These are phyloP conservation scores for Ramazzottius varieornatus DNA, from an alignment of 2,888 invertebrate species.

Conservation along the genomic window DNA sequence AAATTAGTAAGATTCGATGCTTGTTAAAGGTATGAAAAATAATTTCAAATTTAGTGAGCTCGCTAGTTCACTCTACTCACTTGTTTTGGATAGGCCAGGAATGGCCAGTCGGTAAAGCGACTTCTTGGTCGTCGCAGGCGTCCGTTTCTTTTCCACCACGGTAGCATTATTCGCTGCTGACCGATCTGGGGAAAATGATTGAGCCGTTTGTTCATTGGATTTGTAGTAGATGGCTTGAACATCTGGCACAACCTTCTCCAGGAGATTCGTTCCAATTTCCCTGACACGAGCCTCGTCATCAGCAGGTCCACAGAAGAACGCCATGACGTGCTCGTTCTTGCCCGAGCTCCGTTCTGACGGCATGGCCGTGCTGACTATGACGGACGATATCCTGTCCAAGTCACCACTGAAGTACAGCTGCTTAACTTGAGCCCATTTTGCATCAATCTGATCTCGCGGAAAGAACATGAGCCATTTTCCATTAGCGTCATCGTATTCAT, in stretches of 20 bases:
- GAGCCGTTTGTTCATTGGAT: background rate
- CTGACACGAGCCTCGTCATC: background rate
- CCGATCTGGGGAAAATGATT: too few species aligned
- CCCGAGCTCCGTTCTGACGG: background rate
- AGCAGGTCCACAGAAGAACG: background rate
- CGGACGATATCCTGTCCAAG: background rate
- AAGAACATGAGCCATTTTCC: slow-evolving; percentile 2
- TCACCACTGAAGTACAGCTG: background rate
- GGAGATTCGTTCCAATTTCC: background rate
- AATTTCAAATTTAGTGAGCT: too few species aligned
- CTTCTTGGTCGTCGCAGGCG: too few species aligned
- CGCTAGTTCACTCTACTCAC: too few species aligned
- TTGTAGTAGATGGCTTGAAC: background rate
- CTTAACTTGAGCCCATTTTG: background rate
- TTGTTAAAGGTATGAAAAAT: too few species aligned
- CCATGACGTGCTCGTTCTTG: background rate
- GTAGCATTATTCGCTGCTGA: too few species aligned
- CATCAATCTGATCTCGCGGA: background rate
- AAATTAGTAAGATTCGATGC: too few species aligned
- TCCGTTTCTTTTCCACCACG: too few species aligned
- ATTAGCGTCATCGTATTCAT: background rate
- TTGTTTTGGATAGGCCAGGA: too few species aligned
- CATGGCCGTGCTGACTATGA: background rate
- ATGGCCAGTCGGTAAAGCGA: too few species aligned
- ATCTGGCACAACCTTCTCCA: background rate